Conservation (phyloP, 2,113 vertebrate species). For the Phalacrocorax brasilianus region DNA sequence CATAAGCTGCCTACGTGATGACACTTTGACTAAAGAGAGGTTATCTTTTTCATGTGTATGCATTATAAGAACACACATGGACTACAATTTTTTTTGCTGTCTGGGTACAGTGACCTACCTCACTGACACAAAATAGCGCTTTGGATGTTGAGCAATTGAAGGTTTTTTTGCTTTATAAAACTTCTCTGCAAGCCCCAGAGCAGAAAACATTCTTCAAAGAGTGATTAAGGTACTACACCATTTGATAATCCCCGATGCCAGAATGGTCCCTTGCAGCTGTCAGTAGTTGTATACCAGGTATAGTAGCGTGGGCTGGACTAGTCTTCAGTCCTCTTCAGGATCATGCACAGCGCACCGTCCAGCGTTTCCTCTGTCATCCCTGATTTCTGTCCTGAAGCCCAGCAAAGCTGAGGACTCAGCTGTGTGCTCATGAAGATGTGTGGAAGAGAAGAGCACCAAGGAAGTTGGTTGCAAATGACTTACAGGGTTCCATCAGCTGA, state of each 20-base stretch:
- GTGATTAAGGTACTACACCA: background rate
- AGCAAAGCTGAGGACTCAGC: background rate
- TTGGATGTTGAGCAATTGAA: background rate
- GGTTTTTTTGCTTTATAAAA: background rate
- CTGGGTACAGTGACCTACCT: background rate
- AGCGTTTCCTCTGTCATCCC: background rate
- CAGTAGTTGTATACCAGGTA: background rate
- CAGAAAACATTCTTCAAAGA: background rate
- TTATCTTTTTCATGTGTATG: background rate
- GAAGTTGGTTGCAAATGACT: background rate
- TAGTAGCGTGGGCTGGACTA: background rate
- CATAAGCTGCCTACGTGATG: background rate
- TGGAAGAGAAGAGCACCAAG: background rate
- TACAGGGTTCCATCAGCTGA: background rate
- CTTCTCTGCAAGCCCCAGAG: background rate
- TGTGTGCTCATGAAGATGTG: background rate
- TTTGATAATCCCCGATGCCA: background rate
- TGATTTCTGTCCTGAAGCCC: fast-evolving
- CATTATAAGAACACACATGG: fast-evolving
- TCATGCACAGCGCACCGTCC: fast-evolving
- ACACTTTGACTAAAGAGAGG: background rate
- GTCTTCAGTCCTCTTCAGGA: background rate
- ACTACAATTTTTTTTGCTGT: background rate
- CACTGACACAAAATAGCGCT: background rate
- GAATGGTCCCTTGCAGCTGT: background rate